phyloP scores from a whole-genome alignment of 2,797 vertebrate genomes.

The Urosaurus nigricauda region DNA sequence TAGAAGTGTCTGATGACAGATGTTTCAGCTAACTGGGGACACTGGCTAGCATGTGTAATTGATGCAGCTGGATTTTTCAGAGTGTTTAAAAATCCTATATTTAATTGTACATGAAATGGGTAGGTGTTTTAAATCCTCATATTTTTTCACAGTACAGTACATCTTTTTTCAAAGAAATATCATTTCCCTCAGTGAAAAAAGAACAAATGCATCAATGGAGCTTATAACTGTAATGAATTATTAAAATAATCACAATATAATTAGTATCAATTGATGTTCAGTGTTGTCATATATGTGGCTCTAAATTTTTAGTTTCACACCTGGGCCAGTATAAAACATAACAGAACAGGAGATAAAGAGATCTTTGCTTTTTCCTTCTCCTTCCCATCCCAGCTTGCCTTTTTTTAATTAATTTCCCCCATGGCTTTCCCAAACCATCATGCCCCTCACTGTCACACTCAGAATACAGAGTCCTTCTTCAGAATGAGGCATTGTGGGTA shows the following conservation, averaged over 20 bases:
- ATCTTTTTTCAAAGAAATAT: not conserved
- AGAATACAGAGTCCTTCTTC: not conserved
- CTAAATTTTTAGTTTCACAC: not conserved
- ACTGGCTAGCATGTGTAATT: constrained; percentile 5
- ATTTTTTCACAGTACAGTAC: not conserved
- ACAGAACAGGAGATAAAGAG: not conserved
- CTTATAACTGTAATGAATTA: not conserved
- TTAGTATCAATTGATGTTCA: constrained; percentile 21
- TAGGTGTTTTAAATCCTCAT: not conserved
- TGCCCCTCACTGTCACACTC: not conserved
- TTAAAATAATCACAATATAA: not conserved
- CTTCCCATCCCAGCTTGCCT: too few species aligned
- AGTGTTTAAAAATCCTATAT: constrained; percentile 22
- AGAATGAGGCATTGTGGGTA: not conserved
- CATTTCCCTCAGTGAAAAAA: not conserved
- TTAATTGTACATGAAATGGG: not conserved
- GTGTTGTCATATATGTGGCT: not conserved
- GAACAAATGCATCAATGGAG: not conserved
- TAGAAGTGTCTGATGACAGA: constrained; percentile 28
- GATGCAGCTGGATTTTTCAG: constrained; percentile 45
- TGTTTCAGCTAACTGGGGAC: constrained; percentile 41
- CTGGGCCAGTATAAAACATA: not conserved
- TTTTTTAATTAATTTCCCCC: not conserved
- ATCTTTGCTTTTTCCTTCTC: too few species aligned
- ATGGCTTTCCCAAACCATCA: not conserved